Conservation (phyloP, 2,797 vertebrate species). For the Chaenodraco wilsoni region DNA sequence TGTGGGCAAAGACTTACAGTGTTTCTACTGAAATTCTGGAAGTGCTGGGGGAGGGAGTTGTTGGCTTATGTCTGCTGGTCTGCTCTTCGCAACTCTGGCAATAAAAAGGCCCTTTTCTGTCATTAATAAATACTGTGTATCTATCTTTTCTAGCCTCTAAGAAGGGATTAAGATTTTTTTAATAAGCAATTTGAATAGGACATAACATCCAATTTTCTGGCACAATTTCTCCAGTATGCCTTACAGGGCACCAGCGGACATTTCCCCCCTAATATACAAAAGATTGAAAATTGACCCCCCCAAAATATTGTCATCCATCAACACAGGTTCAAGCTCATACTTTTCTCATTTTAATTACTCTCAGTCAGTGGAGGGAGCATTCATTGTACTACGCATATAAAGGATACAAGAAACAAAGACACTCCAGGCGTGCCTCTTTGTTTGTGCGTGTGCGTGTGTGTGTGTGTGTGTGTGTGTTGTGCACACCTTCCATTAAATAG, state of each 20-base stretch:
- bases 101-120: background rate
- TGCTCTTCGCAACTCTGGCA: background rate
- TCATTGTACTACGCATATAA: too few relatives aligned
- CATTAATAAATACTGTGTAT: background rate
- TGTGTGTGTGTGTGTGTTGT: too few relatives aligned
- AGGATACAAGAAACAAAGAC: too few relatives aligned
- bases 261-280: too few relatives aligned
- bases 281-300: too few relatives aligned
- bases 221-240: background rate
- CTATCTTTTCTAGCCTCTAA: background rate
- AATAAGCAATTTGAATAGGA: constrained; percentile 7
- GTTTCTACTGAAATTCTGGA: background rate
- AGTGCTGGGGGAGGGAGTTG: constrained; percentile 8
- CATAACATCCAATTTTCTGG: background rate
- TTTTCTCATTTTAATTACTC: too few relatives aligned
- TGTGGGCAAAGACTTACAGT: background rate
- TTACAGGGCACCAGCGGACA: too few relatives aligned
- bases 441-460: background rate
- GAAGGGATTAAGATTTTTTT: background rate
- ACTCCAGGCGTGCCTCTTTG: too few relatives aligned
- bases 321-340: too few relatives aligned
- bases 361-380: too few relatives aligned
- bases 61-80: constrained; percentile 1
- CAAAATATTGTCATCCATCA: too few relatives aligned
- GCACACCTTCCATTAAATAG: too few relatives aligned